A percentile compares a stretch with the other conserved stretches of the same genome.
phyloP scores from a whole-genome alignment of 2,113 vertebrate species.

The Addax nasomaculatus region DNA sequence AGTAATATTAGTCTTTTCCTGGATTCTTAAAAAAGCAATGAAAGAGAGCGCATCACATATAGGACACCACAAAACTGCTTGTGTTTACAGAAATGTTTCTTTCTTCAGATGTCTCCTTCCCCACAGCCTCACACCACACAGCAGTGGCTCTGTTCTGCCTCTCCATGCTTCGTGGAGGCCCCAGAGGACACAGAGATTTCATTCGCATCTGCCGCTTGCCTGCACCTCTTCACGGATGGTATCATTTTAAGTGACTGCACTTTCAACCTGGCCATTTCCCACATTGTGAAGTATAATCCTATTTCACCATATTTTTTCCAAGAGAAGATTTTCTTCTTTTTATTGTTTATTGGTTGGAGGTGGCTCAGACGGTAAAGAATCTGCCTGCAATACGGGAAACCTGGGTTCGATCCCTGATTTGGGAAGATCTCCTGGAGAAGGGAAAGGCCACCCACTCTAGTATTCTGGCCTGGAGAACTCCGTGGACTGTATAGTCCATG shows the following conservation, averaged over 20 bases:
- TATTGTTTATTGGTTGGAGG: background rate
- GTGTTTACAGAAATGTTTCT: background rate
- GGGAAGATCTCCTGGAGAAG: background rate
- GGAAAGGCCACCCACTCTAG: background rate
- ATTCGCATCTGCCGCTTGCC: background rate
- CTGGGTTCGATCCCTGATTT: background rate
- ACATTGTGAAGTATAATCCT: background rate
- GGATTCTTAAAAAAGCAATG: background rate
- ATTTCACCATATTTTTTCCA: background rate
- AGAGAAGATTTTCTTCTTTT: background rate
- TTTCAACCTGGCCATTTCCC: background rate
- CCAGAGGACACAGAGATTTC: background rate
- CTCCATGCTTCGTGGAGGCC: background rate
- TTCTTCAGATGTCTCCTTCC: background rate
- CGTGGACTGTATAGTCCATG: background rate
- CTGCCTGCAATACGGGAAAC: background rate
- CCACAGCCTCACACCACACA: background rate
- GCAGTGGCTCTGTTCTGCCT: background rate
- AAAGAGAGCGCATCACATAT: background rate
- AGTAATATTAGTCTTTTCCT: background rate
- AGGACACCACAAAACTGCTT: background rate
- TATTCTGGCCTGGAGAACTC: background rate
- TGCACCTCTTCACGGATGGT: fast-evolving
- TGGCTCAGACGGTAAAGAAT: background rate
- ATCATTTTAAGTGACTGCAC: background rate